These are phyloP conservation scores for Rhinoderma darwinii DNA, from an alignment of 2,113 vertebrate genomes.

Conservation along the genomic window DNA sequence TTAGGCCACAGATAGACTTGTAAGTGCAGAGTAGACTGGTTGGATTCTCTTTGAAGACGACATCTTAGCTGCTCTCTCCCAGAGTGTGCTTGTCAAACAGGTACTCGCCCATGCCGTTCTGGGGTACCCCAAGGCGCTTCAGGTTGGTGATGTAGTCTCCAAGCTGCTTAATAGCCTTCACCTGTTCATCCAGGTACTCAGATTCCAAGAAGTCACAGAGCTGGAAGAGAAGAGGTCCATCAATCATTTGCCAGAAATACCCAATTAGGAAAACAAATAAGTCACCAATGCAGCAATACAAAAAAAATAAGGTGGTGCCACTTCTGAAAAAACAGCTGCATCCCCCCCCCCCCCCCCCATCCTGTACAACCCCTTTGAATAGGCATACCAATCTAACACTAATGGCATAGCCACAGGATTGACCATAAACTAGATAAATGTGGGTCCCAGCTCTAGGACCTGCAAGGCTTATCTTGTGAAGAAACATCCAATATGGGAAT, in stretches of 20 bases:
- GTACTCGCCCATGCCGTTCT: conserved; percentile 63
- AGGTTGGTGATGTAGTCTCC: conserved; percentile 79
- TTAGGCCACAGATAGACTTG: neutral
- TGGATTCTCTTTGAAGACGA: neutral
- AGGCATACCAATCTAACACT: too few species aligned
- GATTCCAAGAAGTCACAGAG: conserved; percentile 66
- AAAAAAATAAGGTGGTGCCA: too few species aligned
- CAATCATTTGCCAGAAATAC: neutral
- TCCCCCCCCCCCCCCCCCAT: too few species aligned
- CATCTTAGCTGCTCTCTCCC: conserved; percentile 69
- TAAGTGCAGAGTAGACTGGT: conserved; percentile 42
- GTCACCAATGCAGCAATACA: too few species aligned
- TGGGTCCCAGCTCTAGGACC: too few species aligned
- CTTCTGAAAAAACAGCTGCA: too few species aligned
- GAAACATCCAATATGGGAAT: too few species aligned
- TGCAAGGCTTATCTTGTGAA: too few species aligned
- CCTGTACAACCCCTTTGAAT: too few species aligned
- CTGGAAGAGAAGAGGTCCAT: neutral
- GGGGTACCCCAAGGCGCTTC: conserved; percentile 69
- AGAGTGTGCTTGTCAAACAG: conserved; percentile 68
- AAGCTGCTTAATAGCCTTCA: conserved; percentile 65
- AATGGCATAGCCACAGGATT: too few species aligned
- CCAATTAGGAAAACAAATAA: neutral
- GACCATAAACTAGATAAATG: too few species aligned
- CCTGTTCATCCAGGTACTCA: conserved; percentile 62